phyloP scores from a whole-genome alignment of 2,113 vertebrate genomes.

The Oenanthe melanoleuca region DNA sequence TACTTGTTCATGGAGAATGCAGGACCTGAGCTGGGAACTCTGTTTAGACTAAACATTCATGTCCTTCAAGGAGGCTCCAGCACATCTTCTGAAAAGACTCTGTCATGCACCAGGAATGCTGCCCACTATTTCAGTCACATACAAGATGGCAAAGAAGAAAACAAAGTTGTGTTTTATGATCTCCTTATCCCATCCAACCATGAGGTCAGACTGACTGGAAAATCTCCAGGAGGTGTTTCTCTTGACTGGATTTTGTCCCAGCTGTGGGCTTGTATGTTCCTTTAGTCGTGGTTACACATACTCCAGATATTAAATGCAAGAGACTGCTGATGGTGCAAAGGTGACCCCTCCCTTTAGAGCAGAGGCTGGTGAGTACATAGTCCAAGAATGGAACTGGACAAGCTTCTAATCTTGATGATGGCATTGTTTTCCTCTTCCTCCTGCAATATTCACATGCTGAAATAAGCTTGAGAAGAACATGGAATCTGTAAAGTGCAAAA shows the following conservation, averaged over 20 bases:
- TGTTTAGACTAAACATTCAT: background rate
- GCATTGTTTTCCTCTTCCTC: background rate
- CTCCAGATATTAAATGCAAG: background rate
- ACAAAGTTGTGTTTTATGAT: background rate
- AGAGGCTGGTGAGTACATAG: background rate
- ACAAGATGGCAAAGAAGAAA: background rate
- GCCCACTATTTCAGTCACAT: background rate
- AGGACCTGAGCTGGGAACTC: conserved; percentile 3
- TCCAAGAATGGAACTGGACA: background rate
- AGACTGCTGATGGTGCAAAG: background rate
- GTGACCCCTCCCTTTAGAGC: background rate
- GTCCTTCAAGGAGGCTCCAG: background rate
- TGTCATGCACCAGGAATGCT: accelerated
- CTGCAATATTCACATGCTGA: background rate
- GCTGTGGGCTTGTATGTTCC: accelerated
- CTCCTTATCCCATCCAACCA: background rate
- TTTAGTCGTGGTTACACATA: background rate
- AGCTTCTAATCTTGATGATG: background rate
- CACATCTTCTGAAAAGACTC: background rate
- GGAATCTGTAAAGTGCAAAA: background rate
- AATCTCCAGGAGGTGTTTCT: background rate
- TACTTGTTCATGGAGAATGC: background rate
- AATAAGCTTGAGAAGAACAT: background rate
- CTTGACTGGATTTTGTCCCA: background rate
- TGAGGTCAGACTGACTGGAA: background rate